A percentile compares a stretch with the other conserved stretches of the same genome.
phyloP scores from a whole-genome alignment of 2,113 vertebrate species.

The Nycticebus coucang region DNA sequence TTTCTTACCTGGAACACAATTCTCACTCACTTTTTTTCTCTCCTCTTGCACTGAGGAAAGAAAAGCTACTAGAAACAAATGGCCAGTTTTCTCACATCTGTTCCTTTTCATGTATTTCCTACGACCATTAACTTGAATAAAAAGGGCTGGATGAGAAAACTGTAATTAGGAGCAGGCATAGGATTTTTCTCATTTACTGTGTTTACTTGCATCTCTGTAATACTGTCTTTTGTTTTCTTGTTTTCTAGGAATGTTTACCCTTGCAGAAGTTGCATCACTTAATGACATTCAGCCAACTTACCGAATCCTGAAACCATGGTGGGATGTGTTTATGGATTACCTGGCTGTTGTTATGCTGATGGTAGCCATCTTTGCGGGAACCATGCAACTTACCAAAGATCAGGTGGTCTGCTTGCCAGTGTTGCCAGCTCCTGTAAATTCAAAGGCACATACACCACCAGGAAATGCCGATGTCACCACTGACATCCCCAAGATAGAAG shows the following conservation, averaged over 20 bases:
- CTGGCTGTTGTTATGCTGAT: conserved; percentile 98
- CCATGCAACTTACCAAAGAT: conserved; percentile 99
- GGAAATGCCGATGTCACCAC: conserved; percentile 79
- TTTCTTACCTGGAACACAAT: background rate
- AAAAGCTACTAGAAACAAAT: background rate
- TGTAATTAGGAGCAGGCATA: background rate
- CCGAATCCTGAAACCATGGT: conserved; percentile 99
- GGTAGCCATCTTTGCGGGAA: conserved; percentile 99
- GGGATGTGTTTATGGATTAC: conserved; percentile 99
- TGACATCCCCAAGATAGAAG: conserved; percentile 76
- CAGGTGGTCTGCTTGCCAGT: conserved; percentile 98
- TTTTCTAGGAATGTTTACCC: conserved; percentile 98
- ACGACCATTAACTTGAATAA: background rate
- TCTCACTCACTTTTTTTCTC: background rate
- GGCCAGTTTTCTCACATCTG: background rate
- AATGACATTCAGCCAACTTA: conserved; percentile 99
- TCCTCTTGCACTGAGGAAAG: background rate
- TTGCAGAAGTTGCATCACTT: conserved; percentile 98
- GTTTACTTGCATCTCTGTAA: background rate
- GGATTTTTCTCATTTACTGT: background rate
- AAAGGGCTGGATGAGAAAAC: background rate
- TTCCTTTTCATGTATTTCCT: background rate
- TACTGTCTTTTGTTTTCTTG: conserved; percentile 70
- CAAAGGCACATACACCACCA: conserved; percentile 80
- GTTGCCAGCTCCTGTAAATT: conserved; percentile 88